A percentile compares a stretch with the other conserved stretches of the same genome.
Evolutionary conservation across 2,797 vertebrate genomes (phyloP).

Genomic region (Betta splendens): DNA sequence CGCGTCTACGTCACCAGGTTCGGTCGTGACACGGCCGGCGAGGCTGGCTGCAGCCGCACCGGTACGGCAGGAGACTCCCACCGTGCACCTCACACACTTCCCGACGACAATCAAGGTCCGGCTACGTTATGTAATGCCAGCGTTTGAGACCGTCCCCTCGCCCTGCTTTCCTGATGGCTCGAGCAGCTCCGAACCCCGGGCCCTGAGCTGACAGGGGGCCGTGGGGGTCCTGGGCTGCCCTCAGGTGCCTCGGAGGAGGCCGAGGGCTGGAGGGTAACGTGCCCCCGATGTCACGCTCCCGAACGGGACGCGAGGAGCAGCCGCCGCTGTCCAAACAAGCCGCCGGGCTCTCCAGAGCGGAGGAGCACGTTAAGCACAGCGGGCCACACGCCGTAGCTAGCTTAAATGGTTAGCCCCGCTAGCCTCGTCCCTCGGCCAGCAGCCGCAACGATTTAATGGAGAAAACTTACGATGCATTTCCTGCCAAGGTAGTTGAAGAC

Average conservation of each 20-base stretch:
- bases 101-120: constrained; percentile 63
- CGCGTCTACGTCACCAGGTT: constrained; percentile 17
- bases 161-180: constrained; percentile 53
- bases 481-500: constrained; percentile 90
- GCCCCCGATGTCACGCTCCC: constrained; percentile 33
- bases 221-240: constrained; percentile 23
- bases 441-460: constrained; percentile 40
- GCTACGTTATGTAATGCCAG: constrained; percentile 64
- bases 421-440: constrained; percentile 44
- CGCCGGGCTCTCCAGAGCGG: background rate
- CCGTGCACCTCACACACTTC: constrained; percentile 62
- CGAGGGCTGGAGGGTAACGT: constrained; percentile 37
- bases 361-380: constrained; percentile 10
- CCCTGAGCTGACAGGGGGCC: constrained; percentile 19
- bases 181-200: constrained; percentile 47
- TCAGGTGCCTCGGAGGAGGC: constrained; percentile 58
- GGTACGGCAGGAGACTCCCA: constrained; percentile 19
- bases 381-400: constrained; percentile 36
- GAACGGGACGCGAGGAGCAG: constrained; percentile 21
- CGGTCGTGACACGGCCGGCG: constrained; percentile 56
- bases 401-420: constrained; percentile 47
- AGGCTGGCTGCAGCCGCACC: constrained; percentile 15
- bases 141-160: constrained; percentile 26
- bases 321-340: constrained; percentile 58
- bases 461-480: constrained; percentile 94